Percentiles rank a stretch among this genome's conserved stretches.
Conservation (phyloP, 2,888 invertebrate species). For the Caenorhabditis sinica region DNA sequence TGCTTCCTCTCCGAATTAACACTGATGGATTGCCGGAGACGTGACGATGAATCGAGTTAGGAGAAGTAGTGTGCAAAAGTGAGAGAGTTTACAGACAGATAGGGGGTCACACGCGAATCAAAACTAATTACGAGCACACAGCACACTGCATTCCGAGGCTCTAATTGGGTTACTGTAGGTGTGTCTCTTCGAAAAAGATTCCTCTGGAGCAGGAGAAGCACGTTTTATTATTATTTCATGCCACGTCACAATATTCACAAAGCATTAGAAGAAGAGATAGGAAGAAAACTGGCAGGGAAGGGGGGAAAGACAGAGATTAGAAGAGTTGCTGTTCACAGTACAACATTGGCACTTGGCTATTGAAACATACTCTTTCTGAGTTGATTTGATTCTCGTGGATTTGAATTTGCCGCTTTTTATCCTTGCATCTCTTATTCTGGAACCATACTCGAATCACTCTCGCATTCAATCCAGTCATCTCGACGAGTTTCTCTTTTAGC, state of each 20-base stretch:
- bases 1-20: constrained; percentile 47
- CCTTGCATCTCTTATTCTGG: constrained; percentile 95
- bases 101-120: constrained; percentile 47
- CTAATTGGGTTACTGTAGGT: constrained; percentile 63
- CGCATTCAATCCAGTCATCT: constrained; percentile 97
- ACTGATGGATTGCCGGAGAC: constrained; percentile 61
- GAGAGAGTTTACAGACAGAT: constrained; percentile 30
- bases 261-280: neutral
- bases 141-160: constrained; percentile 4
- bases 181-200: constrained; percentile 18
- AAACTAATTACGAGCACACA: constrained; percentile 50
- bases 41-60: constrained; percentile 57
- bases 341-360: constrained; percentile 49
- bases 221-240: constrained; percentile 34
- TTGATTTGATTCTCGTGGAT: constrained; percentile 96
- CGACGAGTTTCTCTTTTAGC: constrained; percentile 99
- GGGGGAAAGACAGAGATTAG: neutral
- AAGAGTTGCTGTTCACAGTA: constrained; percentile 49
- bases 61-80: constrained; percentile 24
- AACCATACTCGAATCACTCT: constrained; percentile 99
- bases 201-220: neutral
- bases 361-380: constrained; percentile 92
- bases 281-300: neutral
- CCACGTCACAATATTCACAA: constrained; percentile 27
- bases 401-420: constrained; percentile 96